Base-by-base conservation (phyloP, 2,888 invertebrate species). In the Xanthostigma xanthostigma region DNA sequence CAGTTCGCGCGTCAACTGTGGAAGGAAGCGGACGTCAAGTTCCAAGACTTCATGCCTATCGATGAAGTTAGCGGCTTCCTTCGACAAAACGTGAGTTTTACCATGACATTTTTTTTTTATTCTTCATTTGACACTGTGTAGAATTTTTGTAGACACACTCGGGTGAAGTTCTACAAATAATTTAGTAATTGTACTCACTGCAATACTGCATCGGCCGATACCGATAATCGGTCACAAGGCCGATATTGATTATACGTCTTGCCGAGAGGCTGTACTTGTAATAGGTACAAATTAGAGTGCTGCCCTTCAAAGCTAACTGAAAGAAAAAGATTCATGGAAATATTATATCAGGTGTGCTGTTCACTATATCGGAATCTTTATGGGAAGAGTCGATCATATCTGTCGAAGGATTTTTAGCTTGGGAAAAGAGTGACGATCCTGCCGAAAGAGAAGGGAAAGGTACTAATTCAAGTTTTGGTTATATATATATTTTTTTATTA, bases 301-400 rank as follows among this genome's bases (percentile, higher is more conserved):
- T n/a, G n/a, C n/a, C n/a, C n/a, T n/a, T n/a, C n/a, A n/a, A n/a
- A n/a, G n/a, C n/a, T n/a, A n/a, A n/a, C n/a, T n/a, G n/a, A n/a
- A n/a, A n/a, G n/a, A n/a, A n/a, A n/a, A n/a, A n/a, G n/a, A n/a
- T n/a, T n/a, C n/a, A n/a, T n/a, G n/a, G n/a, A n/a, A n/a, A n/a
- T n/a, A n/a, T n/a, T n/a, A n/a, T n/a, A n/a, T n/a, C 68, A 92
- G 93, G 86, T 56, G 66, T 91, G 57, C 73, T 91, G 53, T 69
- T 80, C 60, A 73, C 76, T 56, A 79, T 92, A 60, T 86, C 89
- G 72, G 79, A 81, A 63, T 75, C 75, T 60, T 70, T 93, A 46
- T 84, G 83, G 63, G 88, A 90, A 58, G 78, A 81, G 62, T 81
- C 81, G 61, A 74, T 86, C 53, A 82, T 92, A 62, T 81, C 84